These are phyloP conservation scores for Molorchus minor DNA, from an alignment of 2,888 invertebrate genomes.

Conservation along the genomic window DNA sequence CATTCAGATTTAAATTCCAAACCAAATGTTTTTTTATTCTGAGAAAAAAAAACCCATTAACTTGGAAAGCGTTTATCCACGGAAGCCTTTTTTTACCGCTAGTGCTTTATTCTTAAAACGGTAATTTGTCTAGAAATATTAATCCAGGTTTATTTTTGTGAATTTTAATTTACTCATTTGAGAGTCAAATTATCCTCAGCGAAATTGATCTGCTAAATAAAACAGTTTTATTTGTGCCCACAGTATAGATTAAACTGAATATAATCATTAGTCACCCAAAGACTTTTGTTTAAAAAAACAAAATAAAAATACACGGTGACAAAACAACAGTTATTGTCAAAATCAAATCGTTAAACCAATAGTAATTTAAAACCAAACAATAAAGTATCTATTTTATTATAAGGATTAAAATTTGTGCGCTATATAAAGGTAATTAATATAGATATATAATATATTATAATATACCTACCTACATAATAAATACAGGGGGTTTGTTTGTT, in stretches of 20 bases:
- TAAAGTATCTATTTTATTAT: no score
- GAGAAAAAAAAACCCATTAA: constrained; percentile 30
- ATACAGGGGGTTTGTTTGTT: no score
- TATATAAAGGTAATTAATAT: no score
- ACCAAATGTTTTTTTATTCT: constrained; percentile 30
- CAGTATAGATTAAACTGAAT: constrained; percentile 30
- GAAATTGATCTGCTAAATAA: constrained; percentile 38
- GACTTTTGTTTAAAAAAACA: no score
- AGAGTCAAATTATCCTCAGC: constrained; percentile 42
- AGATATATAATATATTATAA: no score
- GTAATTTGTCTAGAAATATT: constrained; percentile 46
- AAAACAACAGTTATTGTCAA: no score
- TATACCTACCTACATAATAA: no score
- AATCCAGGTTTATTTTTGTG: constrained; percentile 45
- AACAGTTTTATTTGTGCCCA: constrained; percentile 39
- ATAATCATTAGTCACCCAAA: constrained; percentile 20
- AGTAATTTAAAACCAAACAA: no score
- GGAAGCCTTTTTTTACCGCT: constrained; percentile 27
- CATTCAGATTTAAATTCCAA: constrained; percentile 26
- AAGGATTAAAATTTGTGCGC: no score
- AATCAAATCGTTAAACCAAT: no score
- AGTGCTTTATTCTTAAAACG: constrained; percentile 38
- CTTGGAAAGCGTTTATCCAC: constrained; percentile 27
- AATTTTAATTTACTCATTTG: constrained; percentile 43
- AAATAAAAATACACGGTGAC: no score